phyloP scores from a whole-genome alignment of 1,140 invertebrate genomes.

The Idris sp. region DNA sequence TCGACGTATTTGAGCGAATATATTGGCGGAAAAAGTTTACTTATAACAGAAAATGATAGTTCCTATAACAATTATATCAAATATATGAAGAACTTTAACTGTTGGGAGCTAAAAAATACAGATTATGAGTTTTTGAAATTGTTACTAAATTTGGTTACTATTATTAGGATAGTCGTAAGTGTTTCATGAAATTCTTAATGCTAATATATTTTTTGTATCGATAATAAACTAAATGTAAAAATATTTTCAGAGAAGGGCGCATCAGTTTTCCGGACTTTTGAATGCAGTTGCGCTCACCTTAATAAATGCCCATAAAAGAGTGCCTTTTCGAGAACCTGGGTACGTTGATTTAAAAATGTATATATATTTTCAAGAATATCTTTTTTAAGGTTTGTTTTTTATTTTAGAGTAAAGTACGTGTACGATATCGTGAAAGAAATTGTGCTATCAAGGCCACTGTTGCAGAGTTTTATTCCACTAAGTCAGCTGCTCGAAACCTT shows the following conservation, averaged over 20 bases:
- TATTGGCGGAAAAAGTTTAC: slow-evolving; percentile 66
- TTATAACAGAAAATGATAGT: slow-evolving; percentile 60
- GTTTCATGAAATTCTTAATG: too few relatives aligned
- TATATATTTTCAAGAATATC: slow-evolving; percentile 5
- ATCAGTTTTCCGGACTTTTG: slow-evolving; percentile 75
- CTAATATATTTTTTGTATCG: too few relatives aligned
- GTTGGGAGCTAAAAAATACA: slow-evolving; percentile 65
- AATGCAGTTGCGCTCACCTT: slow-evolving; percentile 68
- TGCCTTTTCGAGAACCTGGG: slow-evolving; percentile 58
- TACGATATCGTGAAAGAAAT: slow-evolving; percentile 72
- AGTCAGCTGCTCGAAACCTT: slow-evolving; percentile 66
- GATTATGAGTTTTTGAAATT: slow-evolving; percentile 72
- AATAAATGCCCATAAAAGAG: slow-evolving; percentile 65
- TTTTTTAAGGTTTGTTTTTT: too few relatives aligned
- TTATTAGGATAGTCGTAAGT: slow-evolving; percentile 68
- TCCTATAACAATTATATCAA: slow-evolving; percentile 64
- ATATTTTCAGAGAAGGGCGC: slow-evolving; percentile 72
- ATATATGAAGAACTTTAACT: slow-evolving; percentile 70
- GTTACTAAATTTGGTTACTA: slow-evolving; percentile 68
- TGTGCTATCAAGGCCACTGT: slow-evolving; percentile 70
- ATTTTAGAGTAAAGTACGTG: slow-evolving; percentile 67
- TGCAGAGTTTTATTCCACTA: slow-evolving; percentile 65
- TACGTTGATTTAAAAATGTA: slow-evolving; percentile 10
- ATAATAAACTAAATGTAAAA: too few relatives aligned
- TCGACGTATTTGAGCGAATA: slow-evolving; percentile 73